Percentiles rank a stretch among this genome's conserved stretches.
Conservation (phyloP, 37 sponge, comb jelly and placozoan species). For the Eunapius fragilis region DNA sequence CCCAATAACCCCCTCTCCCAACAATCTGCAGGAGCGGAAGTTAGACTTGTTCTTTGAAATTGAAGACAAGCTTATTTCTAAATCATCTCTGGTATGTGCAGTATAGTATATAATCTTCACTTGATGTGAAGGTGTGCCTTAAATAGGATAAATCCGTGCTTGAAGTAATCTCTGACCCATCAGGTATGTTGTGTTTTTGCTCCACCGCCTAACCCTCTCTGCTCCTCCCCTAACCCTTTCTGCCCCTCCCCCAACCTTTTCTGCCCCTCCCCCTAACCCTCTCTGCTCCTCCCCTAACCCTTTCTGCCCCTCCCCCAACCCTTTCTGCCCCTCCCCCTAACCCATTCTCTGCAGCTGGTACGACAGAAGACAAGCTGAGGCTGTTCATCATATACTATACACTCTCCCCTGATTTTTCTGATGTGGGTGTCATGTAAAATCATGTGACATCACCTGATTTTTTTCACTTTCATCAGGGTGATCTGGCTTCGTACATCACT, state of each 20-base stretch:
- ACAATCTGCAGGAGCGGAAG: slow-evolving; percentile 66
- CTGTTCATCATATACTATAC: slow-evolving; percentile 94
- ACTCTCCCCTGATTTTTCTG: slow-evolving; percentile 65
- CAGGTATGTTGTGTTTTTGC: slow-evolving; percentile 26
- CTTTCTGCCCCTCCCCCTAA: too few species aligned
- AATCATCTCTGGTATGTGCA: slow-evolving; percentile 74
- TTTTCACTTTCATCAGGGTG: not conserved
- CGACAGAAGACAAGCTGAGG: slow-evolving; percentile 90
- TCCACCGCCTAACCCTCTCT: not conserved
- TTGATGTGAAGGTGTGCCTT: not conserved
- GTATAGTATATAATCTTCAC: not conserved
- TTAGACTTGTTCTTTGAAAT: slow-evolving; percentile 94
- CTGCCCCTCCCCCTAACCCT: too few species aligned
- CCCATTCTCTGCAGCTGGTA: slow-evolving; percentile 60
- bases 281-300: not conserved
- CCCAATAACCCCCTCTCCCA: not conserved
- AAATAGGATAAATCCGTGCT: slow-evolving; percentile 76
- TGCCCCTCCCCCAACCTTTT: not conserved
- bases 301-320: too few species aligned
- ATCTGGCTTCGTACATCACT: not conserved
- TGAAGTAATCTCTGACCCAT: slow-evolving; percentile 67
- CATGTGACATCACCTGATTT: not conserved
- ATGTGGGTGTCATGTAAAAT: slow-evolving; percentile 37
- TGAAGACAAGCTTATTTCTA: slow-evolving; percentile 95
- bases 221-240: not conserved